Evolutionary conservation across 2,888 invertebrate species (phyloP).

Genomic region (Tetragnatha montana): DNA sequence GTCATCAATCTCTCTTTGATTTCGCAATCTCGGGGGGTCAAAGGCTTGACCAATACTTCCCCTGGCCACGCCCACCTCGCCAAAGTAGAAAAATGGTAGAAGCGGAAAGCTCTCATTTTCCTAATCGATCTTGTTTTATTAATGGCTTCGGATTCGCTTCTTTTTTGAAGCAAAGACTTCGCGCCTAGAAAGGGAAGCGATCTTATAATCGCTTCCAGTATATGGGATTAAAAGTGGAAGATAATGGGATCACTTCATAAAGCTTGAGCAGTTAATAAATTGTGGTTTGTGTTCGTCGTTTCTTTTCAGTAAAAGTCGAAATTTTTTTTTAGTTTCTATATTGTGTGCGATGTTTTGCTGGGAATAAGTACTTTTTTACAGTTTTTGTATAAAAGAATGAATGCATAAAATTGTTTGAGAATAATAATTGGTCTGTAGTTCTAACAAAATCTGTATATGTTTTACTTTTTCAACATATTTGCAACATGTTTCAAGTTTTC

Average conservation of each 20-base stretch:
- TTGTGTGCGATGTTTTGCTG: too few species aligned
- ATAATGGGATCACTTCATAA: not conserved
- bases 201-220: not conserved
- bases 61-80: constrained; percentile 18
- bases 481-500: too few species aligned
- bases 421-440: too few species aligned
- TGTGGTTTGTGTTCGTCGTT: not conserved
- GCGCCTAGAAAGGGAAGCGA: not conserved
- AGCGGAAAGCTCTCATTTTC: constrained; percentile 21
- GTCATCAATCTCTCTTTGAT: constrained; percentile 1
- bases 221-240: not conserved
- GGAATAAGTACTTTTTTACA: too few species aligned
- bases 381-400: too few species aligned
- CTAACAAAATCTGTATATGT: too few species aligned
- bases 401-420: too few species aligned
- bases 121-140: constrained; percentile 22
- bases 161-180: not conserved
- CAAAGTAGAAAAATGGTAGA: not conserved
- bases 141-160: constrained; percentile 3
- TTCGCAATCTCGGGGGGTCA: constrained; percentile 12
- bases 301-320: not conserved
- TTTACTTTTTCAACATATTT: too few species aligned
- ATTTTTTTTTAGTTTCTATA: too few species aligned
- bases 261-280: not conserved
- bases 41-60: constrained; percentile 23